Evolutionary conservation across 2,113 vertebrate genomes (phyloP).

Genomic region (Peromyscus maniculatus): DNA sequence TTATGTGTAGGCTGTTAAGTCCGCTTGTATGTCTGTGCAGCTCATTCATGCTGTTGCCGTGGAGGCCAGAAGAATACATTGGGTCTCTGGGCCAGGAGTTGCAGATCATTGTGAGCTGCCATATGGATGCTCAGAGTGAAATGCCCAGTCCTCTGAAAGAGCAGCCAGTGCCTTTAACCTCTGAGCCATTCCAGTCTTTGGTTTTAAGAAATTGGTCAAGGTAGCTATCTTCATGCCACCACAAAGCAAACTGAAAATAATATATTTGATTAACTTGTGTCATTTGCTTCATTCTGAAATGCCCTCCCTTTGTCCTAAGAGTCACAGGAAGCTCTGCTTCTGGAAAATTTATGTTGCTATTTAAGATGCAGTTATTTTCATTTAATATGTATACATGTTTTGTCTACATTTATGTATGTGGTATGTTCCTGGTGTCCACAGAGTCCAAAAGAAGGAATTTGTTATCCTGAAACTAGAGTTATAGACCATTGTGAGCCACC

Average conservation of each 20-base stretch:
- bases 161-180: neutral
- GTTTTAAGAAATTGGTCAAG: neutral
- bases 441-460: neutral
- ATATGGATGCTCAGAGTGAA: neutral
- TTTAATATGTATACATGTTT: neutral
- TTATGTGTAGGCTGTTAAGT: neutral
- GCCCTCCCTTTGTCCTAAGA: neutral
- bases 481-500: no score
- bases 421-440: neutral
- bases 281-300: neutral
- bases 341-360: neutral
- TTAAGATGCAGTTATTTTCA: neutral
- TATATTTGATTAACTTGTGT: neutral
- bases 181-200: neutral
- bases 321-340: neutral
- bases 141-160: neutral
- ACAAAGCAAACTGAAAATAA: neutral
- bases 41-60: neutral
- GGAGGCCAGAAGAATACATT: neutral
- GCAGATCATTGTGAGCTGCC: neutral
- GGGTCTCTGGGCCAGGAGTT: neutral
- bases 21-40: neutral
- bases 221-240: neutral
- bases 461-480: neutral
- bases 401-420: neutral